Conservation (phyloP, 30 jellyfish, hydroid and myxozoan species). For the Mastigias papua region DNA sequence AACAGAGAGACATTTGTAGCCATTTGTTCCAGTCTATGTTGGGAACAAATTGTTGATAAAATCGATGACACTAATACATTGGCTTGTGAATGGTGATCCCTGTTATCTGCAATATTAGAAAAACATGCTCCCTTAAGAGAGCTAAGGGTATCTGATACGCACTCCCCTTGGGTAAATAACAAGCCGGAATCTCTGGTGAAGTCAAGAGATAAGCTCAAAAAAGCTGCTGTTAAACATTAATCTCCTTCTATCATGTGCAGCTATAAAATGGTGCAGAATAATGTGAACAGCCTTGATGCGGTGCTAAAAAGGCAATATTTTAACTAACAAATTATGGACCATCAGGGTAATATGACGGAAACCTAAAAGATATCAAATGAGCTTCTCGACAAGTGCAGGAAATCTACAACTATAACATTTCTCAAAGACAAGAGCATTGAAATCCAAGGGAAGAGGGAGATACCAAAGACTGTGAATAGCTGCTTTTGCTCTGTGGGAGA, state of each 20-base stretch:
- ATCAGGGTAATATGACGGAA: neutral
- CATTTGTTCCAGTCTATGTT: too few species aligned
- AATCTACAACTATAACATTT: neutral
- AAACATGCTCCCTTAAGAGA: neutral
- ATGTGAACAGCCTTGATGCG: conserved; percentile 13
- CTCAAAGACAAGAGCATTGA: neutral
- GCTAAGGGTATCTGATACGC: neutral
- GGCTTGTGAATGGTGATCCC: neutral
- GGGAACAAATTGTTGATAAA: too few species aligned
- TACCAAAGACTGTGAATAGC: neutral
- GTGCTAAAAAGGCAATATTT: neutral
- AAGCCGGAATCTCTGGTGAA: neutral
- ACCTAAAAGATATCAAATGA: neutral
- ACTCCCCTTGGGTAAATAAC: conserved; percentile 16
- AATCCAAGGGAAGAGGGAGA: neutral
- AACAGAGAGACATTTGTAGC: too few species aligned
- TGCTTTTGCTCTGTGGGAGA: neutral
- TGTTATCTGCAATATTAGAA: neutral
- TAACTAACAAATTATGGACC: neutral
- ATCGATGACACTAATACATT: neutral
- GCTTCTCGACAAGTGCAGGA: neutral
- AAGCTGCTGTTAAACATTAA: conserved; percentile 5
- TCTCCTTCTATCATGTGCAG: neutral
- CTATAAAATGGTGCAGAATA: neutral
- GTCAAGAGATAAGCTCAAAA: conserved; percentile 18